Evolutionary conservation across 2,888 invertebrate genomes (phyloP).

Genomic region (Catocala nupta): DNA sequence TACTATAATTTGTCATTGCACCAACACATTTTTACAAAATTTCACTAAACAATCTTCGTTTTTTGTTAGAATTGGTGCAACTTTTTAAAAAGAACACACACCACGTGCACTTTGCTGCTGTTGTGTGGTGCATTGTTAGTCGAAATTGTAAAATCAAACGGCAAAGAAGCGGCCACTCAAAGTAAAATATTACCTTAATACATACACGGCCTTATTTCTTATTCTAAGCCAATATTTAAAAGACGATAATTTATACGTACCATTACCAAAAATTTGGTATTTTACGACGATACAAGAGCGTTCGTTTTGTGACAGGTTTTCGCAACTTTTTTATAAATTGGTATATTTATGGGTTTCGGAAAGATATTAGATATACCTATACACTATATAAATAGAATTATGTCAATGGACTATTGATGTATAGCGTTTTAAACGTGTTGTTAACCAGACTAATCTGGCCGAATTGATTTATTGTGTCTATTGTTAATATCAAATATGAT

Average conservation of each 20-base stretch:
- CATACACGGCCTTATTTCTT: no score
- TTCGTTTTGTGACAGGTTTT: constrained; percentile 33
- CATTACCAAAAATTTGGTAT: constrained; percentile 17
- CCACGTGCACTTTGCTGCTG: no score
- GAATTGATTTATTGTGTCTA: constrained; percentile 9
- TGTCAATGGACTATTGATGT: constrained; percentile 8
- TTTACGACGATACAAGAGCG: constrained; percentile 23
- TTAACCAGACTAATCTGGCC: constrained; percentile 7
- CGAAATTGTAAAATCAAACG: no score
- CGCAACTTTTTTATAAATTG: constrained; percentile 17
- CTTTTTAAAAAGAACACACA: no score
- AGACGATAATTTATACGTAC: constrained; percentile 17
- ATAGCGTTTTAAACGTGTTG: constrained; percentile 17
- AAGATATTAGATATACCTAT: constrained; percentile 7
- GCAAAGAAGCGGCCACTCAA: no score
- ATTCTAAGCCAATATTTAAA: no score
- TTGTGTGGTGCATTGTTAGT: no score
- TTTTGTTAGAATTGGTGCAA: no score
- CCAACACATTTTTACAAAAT: no score
- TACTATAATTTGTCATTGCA: no score
- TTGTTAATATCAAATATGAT: neutral
- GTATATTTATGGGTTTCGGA: constrained; percentile 11
- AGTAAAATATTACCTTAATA: no score
- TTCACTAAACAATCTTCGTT: no score
- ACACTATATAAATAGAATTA: neutral